These are phyloP conservation scores for Neodiprion pinetum DNA, from an alignment of 1,140 invertebrate genomes.

Conservation along the genomic window DNA sequence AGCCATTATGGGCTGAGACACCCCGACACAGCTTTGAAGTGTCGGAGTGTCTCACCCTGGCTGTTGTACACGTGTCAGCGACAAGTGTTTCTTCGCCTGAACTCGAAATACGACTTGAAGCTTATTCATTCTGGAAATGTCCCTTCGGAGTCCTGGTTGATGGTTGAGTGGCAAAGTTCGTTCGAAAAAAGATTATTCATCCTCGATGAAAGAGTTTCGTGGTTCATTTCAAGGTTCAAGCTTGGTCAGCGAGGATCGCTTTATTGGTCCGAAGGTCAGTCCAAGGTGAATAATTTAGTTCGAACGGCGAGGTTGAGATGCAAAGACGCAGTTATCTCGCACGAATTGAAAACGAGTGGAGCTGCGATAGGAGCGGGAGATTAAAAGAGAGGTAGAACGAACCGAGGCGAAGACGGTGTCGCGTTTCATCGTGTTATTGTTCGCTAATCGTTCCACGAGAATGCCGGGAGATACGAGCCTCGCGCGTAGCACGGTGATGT, in stretches of 20 bases:
- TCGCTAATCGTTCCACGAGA: neutral
- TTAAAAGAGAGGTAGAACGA: neutral
- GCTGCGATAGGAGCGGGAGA: neutral
- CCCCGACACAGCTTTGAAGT: neutral
- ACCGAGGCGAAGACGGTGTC: neutral
- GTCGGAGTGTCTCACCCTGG: neutral
- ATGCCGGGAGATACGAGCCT: neutral
- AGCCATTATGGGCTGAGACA: neutral
- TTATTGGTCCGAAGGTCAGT: conserved; percentile 1
- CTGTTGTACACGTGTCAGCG: neutral
- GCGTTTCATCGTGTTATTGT: conserved; percentile 1
- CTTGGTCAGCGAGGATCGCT: neutral
- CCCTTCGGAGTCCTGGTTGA: neutral
- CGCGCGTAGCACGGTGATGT: no score
- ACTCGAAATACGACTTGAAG: neutral
- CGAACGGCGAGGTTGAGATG: neutral
- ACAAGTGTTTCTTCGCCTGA: neutral
- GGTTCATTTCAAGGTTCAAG: neutral
- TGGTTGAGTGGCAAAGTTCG: neutral
- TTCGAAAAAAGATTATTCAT: neutral
- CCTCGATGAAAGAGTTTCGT: neutral
- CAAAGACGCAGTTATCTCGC: neutral
- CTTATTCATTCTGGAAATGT: neutral
- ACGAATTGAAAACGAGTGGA: conserved; percentile 2
- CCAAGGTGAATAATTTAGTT: neutral